Evolutionary conservation across 1,140 invertebrate species (phyloP).

Genomic region (Lycorma delicatula): DNA sequence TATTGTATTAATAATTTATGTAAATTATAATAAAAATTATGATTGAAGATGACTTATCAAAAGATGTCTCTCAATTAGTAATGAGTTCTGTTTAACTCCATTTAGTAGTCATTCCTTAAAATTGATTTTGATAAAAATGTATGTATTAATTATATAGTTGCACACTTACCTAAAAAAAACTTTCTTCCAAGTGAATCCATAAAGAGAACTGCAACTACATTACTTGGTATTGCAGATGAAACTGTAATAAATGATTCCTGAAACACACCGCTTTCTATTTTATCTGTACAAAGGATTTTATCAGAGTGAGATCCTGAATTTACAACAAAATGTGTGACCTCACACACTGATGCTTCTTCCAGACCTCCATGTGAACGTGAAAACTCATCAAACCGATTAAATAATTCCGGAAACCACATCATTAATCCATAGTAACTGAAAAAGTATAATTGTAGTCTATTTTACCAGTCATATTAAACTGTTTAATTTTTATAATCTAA

Average conservation of each 20-base stretch:
- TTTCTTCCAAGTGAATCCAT: slow-evolving; percentile 77
- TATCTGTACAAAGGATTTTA: slow-evolving; percentile 51
- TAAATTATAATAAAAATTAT: too few species aligned
- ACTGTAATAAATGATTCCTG: slow-evolving; percentile 79
- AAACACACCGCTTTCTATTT: slow-evolving; percentile 67
- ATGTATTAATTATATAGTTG: neutral
- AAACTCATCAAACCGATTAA: slow-evolving; percentile 76
- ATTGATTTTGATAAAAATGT: too few species aligned
- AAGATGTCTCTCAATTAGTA: neutral
- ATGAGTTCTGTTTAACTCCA: too few species aligned
- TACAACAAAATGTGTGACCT: slow-evolving; percentile 60
- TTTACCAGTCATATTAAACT: too few species aligned
- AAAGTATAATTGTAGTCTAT: too few species aligned
- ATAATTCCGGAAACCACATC: slow-evolving; percentile 89
- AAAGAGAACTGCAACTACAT: slow-evolving; percentile 65
- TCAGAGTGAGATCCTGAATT: slow-evolving; percentile 48
- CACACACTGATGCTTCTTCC: slow-evolving; percentile 58
- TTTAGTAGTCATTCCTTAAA: too few species aligned
- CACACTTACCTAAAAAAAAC: slow-evolving; percentile 64
- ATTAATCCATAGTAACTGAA: slow-evolving; percentile 74
- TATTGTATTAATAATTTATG: too few species aligned
- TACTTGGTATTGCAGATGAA: slow-evolving; percentile 72
- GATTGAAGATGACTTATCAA: too few species aligned
- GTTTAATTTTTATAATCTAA: too few species aligned
- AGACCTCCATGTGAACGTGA: slow-evolving; percentile 46